Evolutionary conservation across 1,140 invertebrate genomes (phyloP).

Genomic region (Musca domestica): DNA sequence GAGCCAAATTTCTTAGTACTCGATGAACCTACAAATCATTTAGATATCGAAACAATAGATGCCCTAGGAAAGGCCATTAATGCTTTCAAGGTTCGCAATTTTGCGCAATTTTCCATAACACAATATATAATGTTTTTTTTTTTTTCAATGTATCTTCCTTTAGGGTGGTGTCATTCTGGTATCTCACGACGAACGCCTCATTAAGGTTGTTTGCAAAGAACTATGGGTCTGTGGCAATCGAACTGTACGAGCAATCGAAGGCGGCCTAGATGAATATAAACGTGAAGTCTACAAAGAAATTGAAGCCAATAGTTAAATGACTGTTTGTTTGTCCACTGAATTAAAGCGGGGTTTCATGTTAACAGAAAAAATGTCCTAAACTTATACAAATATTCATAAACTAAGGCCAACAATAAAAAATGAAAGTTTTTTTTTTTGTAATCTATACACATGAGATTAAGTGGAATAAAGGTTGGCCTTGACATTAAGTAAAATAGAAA

Average conservation of each 20-base stretch:
- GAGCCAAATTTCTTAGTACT: conserved; percentile 95
- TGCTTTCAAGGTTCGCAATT: conserved; percentile 74
- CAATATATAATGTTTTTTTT: not conserved
- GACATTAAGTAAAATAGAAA: not conserved
- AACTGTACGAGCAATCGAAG: conserved; percentile 85
- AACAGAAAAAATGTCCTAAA: not conserved
- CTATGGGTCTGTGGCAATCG: conserved; percentile 93
- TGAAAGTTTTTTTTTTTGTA: not conserved
- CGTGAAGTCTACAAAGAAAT: conserved; percentile 90
- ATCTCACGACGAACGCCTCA: conserved; percentile 97
- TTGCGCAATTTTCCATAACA: not conserved
- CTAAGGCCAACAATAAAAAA: not conserved
- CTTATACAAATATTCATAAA: not conserved
- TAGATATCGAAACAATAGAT: conserved; percentile 98
- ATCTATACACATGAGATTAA: not conserved
- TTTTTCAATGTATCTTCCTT: conserved; percentile 2
- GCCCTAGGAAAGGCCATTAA: conserved; percentile 91
- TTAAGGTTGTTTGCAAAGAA: conserved; percentile 95
- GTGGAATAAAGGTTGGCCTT: not conserved
- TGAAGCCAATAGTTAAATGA: conserved; percentile 60
- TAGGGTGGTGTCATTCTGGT: conserved; percentile 98
- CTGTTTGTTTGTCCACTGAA: not conserved
- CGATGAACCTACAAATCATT: conserved; percentile 95
- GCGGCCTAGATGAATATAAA: conserved; percentile 95
- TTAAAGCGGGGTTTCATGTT: not conserved